These are phyloP conservation scores for Gonioctena quinquepunctata DNA, from an alignment of 1,140 invertebrate species.

Conservation along the genomic window DNA sequence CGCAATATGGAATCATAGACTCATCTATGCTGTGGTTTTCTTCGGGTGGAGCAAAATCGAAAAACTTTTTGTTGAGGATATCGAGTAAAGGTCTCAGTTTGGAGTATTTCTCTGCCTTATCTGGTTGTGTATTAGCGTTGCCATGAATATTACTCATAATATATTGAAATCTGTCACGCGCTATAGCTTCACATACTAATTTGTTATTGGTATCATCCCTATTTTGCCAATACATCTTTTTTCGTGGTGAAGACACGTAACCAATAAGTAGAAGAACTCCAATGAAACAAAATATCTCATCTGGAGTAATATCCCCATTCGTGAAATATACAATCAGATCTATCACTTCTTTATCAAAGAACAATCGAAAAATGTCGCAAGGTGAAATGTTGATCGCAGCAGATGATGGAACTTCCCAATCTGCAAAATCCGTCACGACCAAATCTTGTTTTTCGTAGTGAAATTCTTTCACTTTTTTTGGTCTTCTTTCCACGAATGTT, in stretches of 20 bases:
- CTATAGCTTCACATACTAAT: constrained; percentile 32
- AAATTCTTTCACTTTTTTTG: neutral
- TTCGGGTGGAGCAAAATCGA: constrained; percentile 13
- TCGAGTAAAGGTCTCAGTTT: constrained; percentile 9
- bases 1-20: constrained; percentile 41
- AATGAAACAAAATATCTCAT: constrained; percentile 35
- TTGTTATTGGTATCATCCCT: constrained; percentile 36
- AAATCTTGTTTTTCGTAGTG: neutral
- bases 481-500: neutral
- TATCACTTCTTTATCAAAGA: no score
- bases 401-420: no score
- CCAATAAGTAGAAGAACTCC: constrained; percentile 36
- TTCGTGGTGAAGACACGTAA: constrained; percentile 22
- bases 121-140: constrained; percentile 42
- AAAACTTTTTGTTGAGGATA: constrained; percentile 21
- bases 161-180: constrained; percentile 33
- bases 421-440: no score
- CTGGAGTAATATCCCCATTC: no score
- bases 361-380: no score
- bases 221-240: constrained; percentile 39
- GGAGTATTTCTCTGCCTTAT: constrained; percentile 7
- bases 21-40: constrained; percentile 44
- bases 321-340: no score
- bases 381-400: constrained; percentile 22
- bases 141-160: constrained; percentile 37